phyloP scores from a whole-genome alignment of 2,797 vertebrate species.

The Coracias cyanogaster region DNA sequence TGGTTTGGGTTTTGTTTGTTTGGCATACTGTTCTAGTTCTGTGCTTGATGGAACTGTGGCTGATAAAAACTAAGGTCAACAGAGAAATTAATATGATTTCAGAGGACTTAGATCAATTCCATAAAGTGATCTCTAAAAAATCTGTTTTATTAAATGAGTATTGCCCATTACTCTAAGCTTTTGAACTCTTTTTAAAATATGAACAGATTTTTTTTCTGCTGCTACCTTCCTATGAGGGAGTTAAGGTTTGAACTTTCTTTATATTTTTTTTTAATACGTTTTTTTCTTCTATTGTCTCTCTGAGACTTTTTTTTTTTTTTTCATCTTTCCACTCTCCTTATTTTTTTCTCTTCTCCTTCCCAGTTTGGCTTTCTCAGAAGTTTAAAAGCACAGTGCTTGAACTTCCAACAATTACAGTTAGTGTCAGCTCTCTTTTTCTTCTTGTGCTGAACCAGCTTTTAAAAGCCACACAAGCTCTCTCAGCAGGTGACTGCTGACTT shows the following conservation, averaged over 20 bases:
- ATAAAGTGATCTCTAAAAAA: neutral
- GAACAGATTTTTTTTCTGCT: neutral
- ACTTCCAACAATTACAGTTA: slow-evolving; percentile 20
- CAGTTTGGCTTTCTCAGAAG: neutral
- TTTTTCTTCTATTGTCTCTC: neutral
- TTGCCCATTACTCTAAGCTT: neutral
- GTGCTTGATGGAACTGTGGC: neutral
- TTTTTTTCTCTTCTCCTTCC: neutral
- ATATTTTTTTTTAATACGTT: neutral
- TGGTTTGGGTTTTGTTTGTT: too few relatives aligned
- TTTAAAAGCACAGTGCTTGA: neutral
- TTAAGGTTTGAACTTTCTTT: neutral
- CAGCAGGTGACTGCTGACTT: slow-evolving; percentile 42
- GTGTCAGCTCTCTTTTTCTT: slow-evolving; percentile 27
- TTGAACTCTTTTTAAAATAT: neutral
- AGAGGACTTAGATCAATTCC: neutral
- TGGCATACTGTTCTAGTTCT: neutral
- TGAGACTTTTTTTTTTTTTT: neutral
- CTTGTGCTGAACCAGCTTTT: slow-evolving; percentile 35
- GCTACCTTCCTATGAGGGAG: neutral
- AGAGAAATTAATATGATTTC: neutral
- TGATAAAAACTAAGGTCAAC: neutral
- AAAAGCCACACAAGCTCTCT: neutral
- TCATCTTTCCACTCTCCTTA: neutral
- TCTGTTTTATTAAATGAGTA: neutral